Evolutionary conservation across 2,888 invertebrate species (phyloP), one percentile per base, ranked within the genome.

Genomic region (Pterostichus niger): DNA sequence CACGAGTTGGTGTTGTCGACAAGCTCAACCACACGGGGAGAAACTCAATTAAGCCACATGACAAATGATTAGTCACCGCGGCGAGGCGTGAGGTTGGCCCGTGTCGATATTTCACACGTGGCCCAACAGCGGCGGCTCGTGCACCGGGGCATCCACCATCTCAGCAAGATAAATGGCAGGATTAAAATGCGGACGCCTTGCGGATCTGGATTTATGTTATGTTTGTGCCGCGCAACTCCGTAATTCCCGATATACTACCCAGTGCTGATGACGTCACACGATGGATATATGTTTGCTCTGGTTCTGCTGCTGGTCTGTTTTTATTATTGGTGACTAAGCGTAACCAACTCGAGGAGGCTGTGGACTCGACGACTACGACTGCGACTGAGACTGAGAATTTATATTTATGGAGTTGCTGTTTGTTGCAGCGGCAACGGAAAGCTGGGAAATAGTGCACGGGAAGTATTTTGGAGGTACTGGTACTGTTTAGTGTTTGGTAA

Each of bases 121-220:
- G n/a, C 54, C 49, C 64, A 40, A 7, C 64, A 79, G 68, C 4
- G 33, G 79, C 68, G 64, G 52, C 9, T 64, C 59, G 40, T 68
- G 44, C 17, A 6, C 2, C 46, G 17, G 71, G 11, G 17, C 13
- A 10, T 40, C 40, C 40, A 40, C 13, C 40, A 17, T 68, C 68
- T 46, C 68, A 54, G 68, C 35, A 61, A 82, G 82, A 82, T 76
- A 82, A 82, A 82, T 82, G 61, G 46, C 31, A 33, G 82, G 82
- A 82, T 82, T 82, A 82, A 82, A 82, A 82, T 73, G 82, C 76
- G 82, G 82, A 82, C 68, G 82, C 31, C 61, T 68, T 33, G 80
- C 59, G 73, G 75, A 82, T 82, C 61, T 82, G 82, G 82, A 82
- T 82, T 82, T 82, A 82, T 82, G 80, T 80, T 68, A 68, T 80